A percentile compares a stretch with the other conserved stretches of the same genome.
Conservation (phyloP, 2,113 vertebrate genomes). For the Sclerurus mexicanus region DNA sequence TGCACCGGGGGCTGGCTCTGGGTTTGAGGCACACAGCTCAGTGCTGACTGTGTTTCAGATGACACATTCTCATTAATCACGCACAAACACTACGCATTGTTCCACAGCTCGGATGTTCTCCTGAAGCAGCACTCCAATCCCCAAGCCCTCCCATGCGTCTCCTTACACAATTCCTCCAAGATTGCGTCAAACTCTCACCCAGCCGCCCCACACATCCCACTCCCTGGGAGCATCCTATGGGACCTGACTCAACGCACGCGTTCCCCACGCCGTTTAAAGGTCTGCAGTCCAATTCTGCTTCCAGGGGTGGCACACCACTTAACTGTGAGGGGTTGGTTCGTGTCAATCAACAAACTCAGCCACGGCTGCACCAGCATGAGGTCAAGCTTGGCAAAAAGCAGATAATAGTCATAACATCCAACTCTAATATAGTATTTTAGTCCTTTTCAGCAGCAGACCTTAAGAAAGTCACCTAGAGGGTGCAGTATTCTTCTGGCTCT, state of each 20-base stretch:
- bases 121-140: neutral
- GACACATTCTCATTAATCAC: constrained; percentile 60
- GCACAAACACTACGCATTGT: neutral
- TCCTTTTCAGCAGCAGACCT: neutral
- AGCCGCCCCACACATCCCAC: neutral
- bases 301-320: neutral
- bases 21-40: constrained; percentile 33
- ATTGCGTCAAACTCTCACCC: neutral
- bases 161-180: neutral
- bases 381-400: neutral
- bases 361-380: neutral
- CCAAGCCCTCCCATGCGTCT: neutral
- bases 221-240: neutral
- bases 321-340: neutral
- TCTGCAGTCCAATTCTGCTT: neutral
- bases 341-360: neutral
- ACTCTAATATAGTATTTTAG: neutral
- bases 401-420: neutral
- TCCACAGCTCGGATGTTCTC: constrained; percentile 28
- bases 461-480: neutral
- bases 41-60: constrained; percentile 52
- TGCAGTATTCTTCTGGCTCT: neutral
- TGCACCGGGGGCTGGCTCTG: constrained; percentile 44
- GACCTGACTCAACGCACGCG: accelerated
- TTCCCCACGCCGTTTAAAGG: neutral